Conservation (phyloP, 37 sponge, comb jelly and placozoan species). For the Corticium candelabrum region DNA sequence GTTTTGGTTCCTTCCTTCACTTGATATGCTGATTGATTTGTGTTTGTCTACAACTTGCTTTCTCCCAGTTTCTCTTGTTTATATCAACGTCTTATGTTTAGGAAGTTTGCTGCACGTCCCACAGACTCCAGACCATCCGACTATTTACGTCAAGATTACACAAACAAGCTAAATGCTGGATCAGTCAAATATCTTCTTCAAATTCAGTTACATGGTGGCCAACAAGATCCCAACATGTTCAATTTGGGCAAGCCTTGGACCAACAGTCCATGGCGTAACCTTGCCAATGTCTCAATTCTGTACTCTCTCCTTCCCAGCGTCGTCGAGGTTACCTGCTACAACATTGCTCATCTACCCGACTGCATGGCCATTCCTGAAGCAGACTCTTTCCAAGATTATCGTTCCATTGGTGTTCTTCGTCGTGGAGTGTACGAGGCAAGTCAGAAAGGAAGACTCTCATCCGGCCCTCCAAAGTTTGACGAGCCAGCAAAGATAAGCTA, state of each 20-base stretch:
- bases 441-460: neutral
- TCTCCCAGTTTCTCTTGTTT: no score
- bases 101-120: no score
- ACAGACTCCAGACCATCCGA: no score
- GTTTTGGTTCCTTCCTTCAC: no score
- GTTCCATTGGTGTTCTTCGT: neutral
- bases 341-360: neutral
- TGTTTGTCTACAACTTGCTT: no score
- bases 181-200: neutral
- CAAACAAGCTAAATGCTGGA: no score
- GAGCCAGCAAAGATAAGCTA: no score
- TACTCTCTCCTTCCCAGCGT: neutral
- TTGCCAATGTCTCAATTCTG: neutral
- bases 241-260: neutral
- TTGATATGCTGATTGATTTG: no score
- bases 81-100: no score
- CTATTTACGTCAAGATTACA: no score
- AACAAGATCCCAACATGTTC: neutral
- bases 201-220: neutral
- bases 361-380: neutral
- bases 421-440: neutral
- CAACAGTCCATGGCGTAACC: neutral
- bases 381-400: neutral
- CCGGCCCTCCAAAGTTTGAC: no score
- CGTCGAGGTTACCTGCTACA: neutral